phyloP scores from a whole-genome alignment of 1,140 invertebrate genomes.

The Drosophila sp. region DNA sequence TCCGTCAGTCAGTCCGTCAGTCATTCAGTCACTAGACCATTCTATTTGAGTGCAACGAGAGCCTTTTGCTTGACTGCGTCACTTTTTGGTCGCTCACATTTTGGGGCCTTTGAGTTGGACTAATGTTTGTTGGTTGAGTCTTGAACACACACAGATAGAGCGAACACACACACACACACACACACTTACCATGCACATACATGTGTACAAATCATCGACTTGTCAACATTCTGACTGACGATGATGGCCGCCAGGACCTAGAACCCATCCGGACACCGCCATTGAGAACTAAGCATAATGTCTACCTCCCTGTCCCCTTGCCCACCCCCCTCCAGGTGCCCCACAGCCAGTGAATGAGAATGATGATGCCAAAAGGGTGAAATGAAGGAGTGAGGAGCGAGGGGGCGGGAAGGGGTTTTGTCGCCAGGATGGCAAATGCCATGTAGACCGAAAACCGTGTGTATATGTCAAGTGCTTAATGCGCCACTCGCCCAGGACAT shows the following conservation, averaged over 20 bases:
- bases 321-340: no score
- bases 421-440: slow-evolving; percentile 8
- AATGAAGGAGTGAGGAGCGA: neutral
- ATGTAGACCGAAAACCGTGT: slow-evolving; percentile 50
- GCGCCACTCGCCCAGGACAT: slow-evolving; percentile 31
- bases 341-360: neutral
- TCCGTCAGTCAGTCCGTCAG: slow-evolving; percentile 19
- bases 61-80: slow-evolving; percentile 67
- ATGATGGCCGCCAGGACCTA: slow-evolving; percentile 8
- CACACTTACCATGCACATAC: slow-evolving; percentile 1
- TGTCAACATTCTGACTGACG: slow-evolving; percentile 48
- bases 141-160: slow-evolving; percentile 24
- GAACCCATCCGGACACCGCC: slow-evolving; percentile 20
- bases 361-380: neutral
- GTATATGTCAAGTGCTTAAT: slow-evolving; percentile 75
- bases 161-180: slow-evolving; percentile 37
- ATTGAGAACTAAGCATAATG: slow-evolving; percentile 52
- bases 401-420: neutral
- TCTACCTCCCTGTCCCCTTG: neutral
- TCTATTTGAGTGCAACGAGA: slow-evolving; percentile 44
- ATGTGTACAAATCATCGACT: slow-evolving; percentile 47
- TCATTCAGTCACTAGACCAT: slow-evolving; percentile 16
- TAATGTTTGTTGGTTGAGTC: slow-evolving; percentile 64
- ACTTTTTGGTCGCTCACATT: slow-evolving; percentile 73
- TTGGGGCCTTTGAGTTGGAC: slow-evolving; percentile 64